Evolutionary conservation across 2,888 invertebrate genomes (phyloP), one percentile per base, ranked within the genome.

Genomic region (Amiota mariae): DNA sequence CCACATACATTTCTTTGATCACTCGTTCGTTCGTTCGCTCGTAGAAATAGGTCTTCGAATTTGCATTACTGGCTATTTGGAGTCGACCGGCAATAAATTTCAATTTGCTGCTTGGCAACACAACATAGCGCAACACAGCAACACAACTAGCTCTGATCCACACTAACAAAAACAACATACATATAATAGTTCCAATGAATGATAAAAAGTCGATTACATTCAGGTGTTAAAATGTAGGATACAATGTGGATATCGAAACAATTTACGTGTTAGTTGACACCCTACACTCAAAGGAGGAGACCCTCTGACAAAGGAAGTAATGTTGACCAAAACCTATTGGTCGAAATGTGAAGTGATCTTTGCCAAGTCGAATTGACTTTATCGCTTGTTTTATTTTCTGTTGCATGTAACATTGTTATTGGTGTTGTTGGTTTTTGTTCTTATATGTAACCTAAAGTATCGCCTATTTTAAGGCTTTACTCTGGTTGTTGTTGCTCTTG

Each of bases 151-250:
- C 73, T 2, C 36, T 36, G 36, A 2, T 36, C 36, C 6, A 36
- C 36, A 36, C 2, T 36, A 68, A 57, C 46, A 73, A 57, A 46
- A 81, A 81, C 86, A 85, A 80, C 83, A 85, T 8, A n/a, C n/a
- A n/a, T n/a, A n/a, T n/a, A n/a, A n/a, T n/a, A 59, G 6, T 0
- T 36, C 36, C 36, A 2, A 15, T 79, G 80, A 82, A 84, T 81
- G 84, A 85, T 84, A 87, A 87, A 87, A 87, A 87, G 85, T 87
- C 85, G 85, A 84, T 85, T 85, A 85, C 82, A 85, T 87, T 87
- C 87, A 87, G 87, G 88, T 87, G 87, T 88, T 87, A 87, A 87
- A 88, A 80, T 78, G 54, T 70, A 36, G 36, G 36, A 36, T 36
- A 46, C 70, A 36, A 56, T 70, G 24, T 68, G 57, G 63, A 73